Evolutionary conservation across 1,140 invertebrate genomes (phyloP), one percentile per base, ranked within the genome.

Genomic region (Oryzaephilus surinamensis): DNA sequence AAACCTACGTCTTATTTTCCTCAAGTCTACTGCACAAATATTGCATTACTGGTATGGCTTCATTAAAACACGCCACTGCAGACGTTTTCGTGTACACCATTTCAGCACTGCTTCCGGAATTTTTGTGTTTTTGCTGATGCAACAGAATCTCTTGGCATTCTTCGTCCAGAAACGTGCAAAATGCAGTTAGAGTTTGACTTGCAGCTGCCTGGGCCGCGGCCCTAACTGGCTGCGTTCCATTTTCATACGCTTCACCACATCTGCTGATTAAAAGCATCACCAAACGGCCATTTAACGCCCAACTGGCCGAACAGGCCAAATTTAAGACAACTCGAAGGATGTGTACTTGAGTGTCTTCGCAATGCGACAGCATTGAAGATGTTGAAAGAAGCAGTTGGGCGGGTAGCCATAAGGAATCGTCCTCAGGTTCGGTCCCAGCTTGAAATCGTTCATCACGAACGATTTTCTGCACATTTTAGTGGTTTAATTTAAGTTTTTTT

Each of bases 391-490:
- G 65, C 24, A 95, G 69, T 63, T 95, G 90, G 2, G 87, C 84
- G 7, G 89, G 85, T 45, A 93, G 65, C 88, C 88, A 93, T 21
- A 88, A 65, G 1, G 85, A 88, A 63, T 93, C 89, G 61, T 89
- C 84, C 66, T 91, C 88, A 3, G 82, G 84, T 62, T 93, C 89
- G 49, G 88, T 81, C 5, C 82, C 80, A n/a, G 86, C 80, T 53
- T 91, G 88, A 57, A 94, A 93, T 41, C 87, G 71, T 57, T 91
- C 84, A 66, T 95, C 89, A 45, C 86, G 75, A 16, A 95, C 68
- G 50, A 93, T 79, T 75, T 84, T 84, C 89, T 93, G 60, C 5
- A 61, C 61, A 38, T 14, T 13, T 14, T 32, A 1, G 19, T n/a
- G 10, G 19, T 5, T 12, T 10, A n/a, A 0, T 15, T 6, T n/a